These are phyloP conservation scores for Myripristis jacobus DNA, from an alignment of 2,797 vertebrate genomes.

Conservation along the genomic window DNA sequence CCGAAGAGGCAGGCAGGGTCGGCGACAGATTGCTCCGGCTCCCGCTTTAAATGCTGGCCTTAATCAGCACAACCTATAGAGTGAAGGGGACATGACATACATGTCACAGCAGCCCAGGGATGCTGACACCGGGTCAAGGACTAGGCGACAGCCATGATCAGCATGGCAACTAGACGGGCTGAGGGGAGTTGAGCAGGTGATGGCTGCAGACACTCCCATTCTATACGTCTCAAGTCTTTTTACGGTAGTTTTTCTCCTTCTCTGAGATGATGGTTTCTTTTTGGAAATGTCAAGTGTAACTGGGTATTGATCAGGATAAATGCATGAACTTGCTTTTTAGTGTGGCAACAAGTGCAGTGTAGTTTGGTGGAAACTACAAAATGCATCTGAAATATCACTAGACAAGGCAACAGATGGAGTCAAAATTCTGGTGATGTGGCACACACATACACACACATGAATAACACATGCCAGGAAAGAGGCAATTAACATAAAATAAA, in stretches of 20 bases:
- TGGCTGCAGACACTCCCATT: conserved; percentile 11
- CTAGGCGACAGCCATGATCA: conserved; percentile 32
- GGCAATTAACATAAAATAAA: conserved; percentile 23
- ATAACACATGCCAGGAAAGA: conserved; percentile 28
- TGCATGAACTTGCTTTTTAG: conserved; percentile 11
- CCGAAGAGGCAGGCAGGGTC: conserved; percentile 47
- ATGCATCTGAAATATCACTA: conserved; percentile 33
- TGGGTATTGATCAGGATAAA: conserved; percentile 1
- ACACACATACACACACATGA: conserved; percentile 40
- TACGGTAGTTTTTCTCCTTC: too few species aligned
- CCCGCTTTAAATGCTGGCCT: conserved; percentile 69
- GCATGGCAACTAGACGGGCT: conserved; percentile 16
- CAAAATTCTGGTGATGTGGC: conserved; percentile 17
- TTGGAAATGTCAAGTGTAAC: neutral
- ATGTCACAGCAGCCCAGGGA: conserved; percentile 28
- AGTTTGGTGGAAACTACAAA: conserved; percentile 22
- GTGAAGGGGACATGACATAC: conserved; percentile 39
- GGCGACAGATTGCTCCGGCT: conserved; percentile 68
- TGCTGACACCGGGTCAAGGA: conserved; percentile 50
- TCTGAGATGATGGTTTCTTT: too few species aligned
- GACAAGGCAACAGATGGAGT: conserved; percentile 56
- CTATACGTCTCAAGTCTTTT: too few species aligned
- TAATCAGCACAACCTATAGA: conserved; percentile 72
- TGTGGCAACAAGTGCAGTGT: neutral
- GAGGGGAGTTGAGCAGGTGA: conserved; percentile 39